Conservation (phyloP, 2,113 vertebrate genomes). For the Probosciger aterrimus region DNA sequence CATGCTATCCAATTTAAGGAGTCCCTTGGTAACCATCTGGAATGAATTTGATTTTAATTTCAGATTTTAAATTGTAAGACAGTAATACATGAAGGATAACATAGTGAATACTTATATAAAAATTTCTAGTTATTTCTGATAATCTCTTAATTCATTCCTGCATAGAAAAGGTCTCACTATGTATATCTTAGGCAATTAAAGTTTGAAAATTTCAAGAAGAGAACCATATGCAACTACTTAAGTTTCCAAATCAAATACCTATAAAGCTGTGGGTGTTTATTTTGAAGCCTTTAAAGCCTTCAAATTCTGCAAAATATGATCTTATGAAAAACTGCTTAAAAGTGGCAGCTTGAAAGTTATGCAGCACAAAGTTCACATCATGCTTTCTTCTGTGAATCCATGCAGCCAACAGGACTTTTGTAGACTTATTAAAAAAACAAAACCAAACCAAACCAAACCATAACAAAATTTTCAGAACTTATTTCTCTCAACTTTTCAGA, state of each 20-base stretch:
- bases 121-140: neutral
- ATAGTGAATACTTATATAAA: neutral
- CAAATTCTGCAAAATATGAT: neutral
- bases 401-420: neutral
- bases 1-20: neutral
- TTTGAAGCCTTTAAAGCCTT: neutral
- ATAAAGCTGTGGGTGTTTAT: neutral
- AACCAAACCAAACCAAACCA: neutral
- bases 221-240: neutral
- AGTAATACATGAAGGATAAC: neutral
- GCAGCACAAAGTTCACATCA: neutral
- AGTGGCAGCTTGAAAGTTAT: neutral
- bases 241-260: neutral
- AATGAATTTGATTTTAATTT: neutral
- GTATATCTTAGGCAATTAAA: neutral
- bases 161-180: neutral
- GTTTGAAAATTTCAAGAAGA: neutral
- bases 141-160: neutral
- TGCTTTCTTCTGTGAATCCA: neutral
- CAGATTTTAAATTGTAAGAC: neutral
- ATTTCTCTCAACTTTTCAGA: neutral
- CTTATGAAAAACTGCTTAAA: neutral
- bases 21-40: neutral
- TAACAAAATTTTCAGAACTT: neutral
- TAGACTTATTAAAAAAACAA: neutral